A percentile compares a stretch with the other conserved stretches of the same genome.
These are phyloP conservation scores for Anseranas semipalmata DNA, from an alignment of 2,113 vertebrate species.

Conservation along the genomic window DNA sequence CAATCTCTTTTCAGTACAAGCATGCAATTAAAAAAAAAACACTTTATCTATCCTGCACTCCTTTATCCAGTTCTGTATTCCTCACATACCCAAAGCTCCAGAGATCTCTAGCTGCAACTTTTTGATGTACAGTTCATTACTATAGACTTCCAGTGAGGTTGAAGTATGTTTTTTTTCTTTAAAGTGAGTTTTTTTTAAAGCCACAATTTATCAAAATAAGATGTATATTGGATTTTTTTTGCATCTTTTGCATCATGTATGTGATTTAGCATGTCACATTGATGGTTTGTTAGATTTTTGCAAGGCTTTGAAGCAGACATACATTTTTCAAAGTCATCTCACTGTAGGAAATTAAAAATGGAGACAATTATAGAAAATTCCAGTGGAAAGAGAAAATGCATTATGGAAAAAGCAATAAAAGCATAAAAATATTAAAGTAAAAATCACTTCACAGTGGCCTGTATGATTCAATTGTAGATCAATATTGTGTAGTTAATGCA, in stretches of 20 bases:
- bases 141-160: background rate
- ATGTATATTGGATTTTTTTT: background rate
- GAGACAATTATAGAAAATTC: constrained; percentile 77
- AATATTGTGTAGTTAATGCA: constrained; percentile 81
- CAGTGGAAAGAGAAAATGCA: constrained; percentile 71
- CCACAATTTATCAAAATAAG: background rate
- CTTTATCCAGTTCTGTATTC: background rate
- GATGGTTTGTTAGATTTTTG: constrained; percentile 51
- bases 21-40: background rate
- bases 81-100: background rate
- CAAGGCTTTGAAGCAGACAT: constrained; percentile 57
- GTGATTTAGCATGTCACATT: constrained; percentile 41
- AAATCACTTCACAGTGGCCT: constrained; percentile 70
- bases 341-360: constrained; percentile 76
- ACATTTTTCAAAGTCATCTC: constrained; percentile 71
- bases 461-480: constrained; percentile 79
- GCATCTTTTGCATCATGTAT: constrained; percentile 28
- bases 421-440: constrained; percentile 65
- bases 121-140: background rate
- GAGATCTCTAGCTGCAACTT: background rate
- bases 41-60: background rate
- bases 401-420: constrained; percentile 76
- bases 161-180: background rate
- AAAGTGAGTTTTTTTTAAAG: background rate
- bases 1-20: background rate